Conservation (phyloP, 2,113 vertebrate genomes). For the Pedetes capensis region DNA sequence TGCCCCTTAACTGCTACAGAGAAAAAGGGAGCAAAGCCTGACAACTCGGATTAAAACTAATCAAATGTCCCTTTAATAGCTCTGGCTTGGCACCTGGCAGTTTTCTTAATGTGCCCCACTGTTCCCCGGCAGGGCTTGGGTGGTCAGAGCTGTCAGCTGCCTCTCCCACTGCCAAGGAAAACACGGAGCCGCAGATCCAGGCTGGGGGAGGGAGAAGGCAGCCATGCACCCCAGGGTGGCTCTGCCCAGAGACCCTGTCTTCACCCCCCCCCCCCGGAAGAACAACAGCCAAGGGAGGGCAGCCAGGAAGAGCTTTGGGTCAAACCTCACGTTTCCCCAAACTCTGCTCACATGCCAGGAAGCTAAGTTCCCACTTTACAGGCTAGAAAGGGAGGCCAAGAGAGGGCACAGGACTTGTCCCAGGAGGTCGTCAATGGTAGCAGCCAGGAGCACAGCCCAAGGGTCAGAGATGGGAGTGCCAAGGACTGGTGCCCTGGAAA, state of each 20-base stretch:
- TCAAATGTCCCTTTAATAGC: constrained; percentile 59
- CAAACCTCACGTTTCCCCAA: too few species aligned
- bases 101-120: constrained; percentile 54
- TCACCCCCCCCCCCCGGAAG: too few species aligned
- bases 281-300: fast-evolving
- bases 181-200: background rate
- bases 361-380: background rate
- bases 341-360: background rate
- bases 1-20: background rate
- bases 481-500: background rate
- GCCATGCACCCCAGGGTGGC: background rate
- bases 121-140: constrained; percentile 38
- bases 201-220: background rate
- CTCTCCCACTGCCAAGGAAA: background rate
- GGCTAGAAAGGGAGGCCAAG: background rate
- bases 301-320: background rate
- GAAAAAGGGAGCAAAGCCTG: constrained; percentile 3
- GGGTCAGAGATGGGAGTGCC: background rate
- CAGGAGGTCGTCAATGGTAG: background rate
- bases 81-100: constrained; percentile 56
- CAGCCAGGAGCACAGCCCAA: background rate
- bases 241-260: background rate
- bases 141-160: background rate
- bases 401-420: background rate
- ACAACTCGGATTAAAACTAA: constrained; percentile 31